Evolutionary conservation across 2,113 vertebrate species (phyloP), one percentile per base, ranked within the genome.

Genomic region (Melierax canorus): DNA sequence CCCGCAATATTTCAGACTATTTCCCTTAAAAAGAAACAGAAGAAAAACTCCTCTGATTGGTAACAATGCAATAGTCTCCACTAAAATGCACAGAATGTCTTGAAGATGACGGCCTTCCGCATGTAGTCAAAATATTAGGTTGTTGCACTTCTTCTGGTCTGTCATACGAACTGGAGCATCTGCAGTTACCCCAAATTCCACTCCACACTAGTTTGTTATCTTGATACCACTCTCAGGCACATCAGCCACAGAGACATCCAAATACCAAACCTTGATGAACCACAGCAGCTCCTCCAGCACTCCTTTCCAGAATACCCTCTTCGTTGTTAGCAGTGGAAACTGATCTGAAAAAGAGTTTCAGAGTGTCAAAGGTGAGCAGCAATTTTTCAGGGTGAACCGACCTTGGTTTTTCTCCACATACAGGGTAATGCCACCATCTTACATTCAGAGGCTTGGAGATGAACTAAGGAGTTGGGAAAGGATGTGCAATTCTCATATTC

Each of bases 221-320:
- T 19, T 24, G 2, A 11, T 17, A 34, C 9, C 38, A 15, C 71
- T 34, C 36, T 24, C 20, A n/a, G 24, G 60, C 79, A 81, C 22
- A 30, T 12, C n/a, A 14, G 32, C 13, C 56, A 23, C 7, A 32
- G 21, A 46, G 34, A 36, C 59, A 78, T 38, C 18, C 89, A 8
- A 68, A 48, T 11, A 77, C 19, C 2, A 79, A 97, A 99, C 99
- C 98, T 99, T 99, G 85, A 99, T 99, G 97, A 99, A 99, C 99
- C 99, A 99, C 78, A 99, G 97, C 92, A 99, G 87, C 94, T 99
- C 99, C 96, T 99, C 99, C 83, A 99, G 96, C 69, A 99, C 99
- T 48, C 98, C 99, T 95, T 98, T 99, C 99, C 99, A 99, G 97
- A 99, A 99, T 3, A 99, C 99, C 51, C 95, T 98, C 96, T 99